phyloP scores from a whole-genome alignment of 2,888 invertebrate genomes.

The Epinotia nisella region DNA sequence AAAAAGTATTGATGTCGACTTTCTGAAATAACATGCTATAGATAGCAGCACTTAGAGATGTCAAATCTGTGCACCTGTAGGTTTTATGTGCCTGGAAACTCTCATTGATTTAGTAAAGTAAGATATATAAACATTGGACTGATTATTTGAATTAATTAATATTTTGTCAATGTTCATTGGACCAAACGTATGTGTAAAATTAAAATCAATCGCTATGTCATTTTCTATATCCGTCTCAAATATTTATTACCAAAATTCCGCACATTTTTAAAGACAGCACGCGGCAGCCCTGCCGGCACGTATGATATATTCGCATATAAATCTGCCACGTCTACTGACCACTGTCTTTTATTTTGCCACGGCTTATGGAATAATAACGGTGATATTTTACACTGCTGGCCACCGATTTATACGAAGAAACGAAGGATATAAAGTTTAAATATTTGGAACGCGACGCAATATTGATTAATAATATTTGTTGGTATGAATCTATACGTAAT shows the following conservation, averaged over 20 bases:
- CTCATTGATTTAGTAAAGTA: too few relatives aligned
- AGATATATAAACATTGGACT: too few relatives aligned
- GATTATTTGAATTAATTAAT: too few relatives aligned
- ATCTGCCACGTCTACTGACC: conserved; percentile 65
- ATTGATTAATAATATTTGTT: too few relatives aligned
- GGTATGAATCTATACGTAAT: too few relatives aligned
- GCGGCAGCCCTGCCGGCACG: conserved; percentile 60
- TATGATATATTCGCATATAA: conserved; percentile 77
- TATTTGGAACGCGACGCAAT: neutral
- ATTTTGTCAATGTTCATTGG: too few relatives aligned
- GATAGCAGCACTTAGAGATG: too few relatives aligned
- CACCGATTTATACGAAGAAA: conserved; percentile 16
- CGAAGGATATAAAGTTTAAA: conserved; percentile 6
- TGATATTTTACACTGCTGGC: conserved; percentile 34
- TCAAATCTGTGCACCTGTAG: too few relatives aligned
- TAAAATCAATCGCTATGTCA: neutral
- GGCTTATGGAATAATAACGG: conserved; percentile 41
- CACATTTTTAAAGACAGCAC: conserved; percentile 28
- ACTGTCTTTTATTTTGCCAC: conserved; percentile 47
- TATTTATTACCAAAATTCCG: neutral
- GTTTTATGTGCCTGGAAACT: too few relatives aligned
- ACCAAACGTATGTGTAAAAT: too few relatives aligned
- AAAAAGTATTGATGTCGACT: too few relatives aligned
- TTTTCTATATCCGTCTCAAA: neutral
- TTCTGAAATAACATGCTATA: too few relatives aligned